Base-by-base conservation (phyloP, 2,113 vertebrate species). In the Centropus unirufus region DNA sequence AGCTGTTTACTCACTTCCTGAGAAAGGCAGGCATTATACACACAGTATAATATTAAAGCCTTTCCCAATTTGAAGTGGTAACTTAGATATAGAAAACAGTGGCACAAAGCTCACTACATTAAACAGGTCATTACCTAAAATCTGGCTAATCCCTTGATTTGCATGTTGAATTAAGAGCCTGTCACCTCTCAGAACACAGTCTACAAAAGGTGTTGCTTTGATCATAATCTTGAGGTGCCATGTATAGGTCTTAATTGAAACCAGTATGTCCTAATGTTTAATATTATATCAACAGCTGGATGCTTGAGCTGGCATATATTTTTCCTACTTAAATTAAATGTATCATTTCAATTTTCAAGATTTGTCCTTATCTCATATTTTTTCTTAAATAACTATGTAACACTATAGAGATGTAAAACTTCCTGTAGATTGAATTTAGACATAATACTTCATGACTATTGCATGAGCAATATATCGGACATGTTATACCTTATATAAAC, bases 401-500 rank as follows among this genome's bases (percentile, higher is more conserved):
- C 9, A 34, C 20, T 76, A 21, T 5, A 57, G 26, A 75, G n/a
- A 61, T 68, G 46, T 2, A 75, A 59, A 85, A 47, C 6, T 46
- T 36, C 22, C 47, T 86, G 34, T 51, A 21, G 27, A 73, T 14
- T 55, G 15, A 63, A 75, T 55, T 76, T 82, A 85, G 72, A 74
- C 17, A 52, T 20, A 32, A 5, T 54, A 49, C 52, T 54, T 66
- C 40, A 17, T 14, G 62, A 64, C 14, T 66, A 47, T 9, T 42
- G 9, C 9, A 9, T 46, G 16, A 55, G 19, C 10, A 74, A 29
- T 83, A 47, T 73, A 61, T 80, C 26, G 72, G 11, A 18, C 6
- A n/a, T 49, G 14, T 52, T 84, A 62, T 14, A 83, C 4, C 15
- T 82, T 74, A 73, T 90, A 93, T 49, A n/a, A 90, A 94, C 87